phyloP scores from a whole-genome alignment of 2,797 vertebrate species.

The Hypotaenidia philippensis region DNA sequence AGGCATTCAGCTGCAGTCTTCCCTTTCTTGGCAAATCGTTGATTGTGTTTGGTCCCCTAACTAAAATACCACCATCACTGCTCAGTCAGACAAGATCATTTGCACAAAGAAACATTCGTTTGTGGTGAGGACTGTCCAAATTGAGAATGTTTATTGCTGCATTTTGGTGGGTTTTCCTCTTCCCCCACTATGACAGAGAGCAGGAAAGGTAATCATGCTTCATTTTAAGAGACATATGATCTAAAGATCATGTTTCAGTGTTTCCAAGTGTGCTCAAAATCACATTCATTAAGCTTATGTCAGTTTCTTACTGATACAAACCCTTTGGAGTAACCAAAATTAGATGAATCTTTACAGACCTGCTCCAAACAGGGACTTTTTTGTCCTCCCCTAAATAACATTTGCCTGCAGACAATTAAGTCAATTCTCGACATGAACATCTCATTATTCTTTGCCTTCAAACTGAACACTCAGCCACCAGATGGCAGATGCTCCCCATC shows the following conservation, averaged over 20 bases:
- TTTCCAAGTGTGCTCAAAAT: background rate
- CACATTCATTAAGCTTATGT: background rate
- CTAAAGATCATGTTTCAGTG: background rate
- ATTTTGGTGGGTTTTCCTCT: background rate
- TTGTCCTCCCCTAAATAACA: background rate
- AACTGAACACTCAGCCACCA: background rate
- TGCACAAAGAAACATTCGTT: background rate
- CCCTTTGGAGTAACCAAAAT: background rate
- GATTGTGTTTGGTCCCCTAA: background rate
- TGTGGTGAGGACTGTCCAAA: background rate
- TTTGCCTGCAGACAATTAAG: background rate
- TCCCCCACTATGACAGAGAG: fast-evolving
- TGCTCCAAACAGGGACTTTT: background rate
- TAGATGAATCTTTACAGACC: background rate
- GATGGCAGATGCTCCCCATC: background rate
- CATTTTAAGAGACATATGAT: background rate
- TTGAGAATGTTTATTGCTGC: background rate
- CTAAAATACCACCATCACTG: background rate
- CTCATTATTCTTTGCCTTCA: background rate
- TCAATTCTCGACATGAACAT: fast-evolving
- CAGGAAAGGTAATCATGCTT: background rate
- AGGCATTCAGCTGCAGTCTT: background rate
- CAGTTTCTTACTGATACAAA: background rate
- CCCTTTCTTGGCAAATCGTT: background rate
- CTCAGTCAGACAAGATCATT: background rate